phyloP scores from a whole-genome alignment of 2,113 vertebrate species.

The Azemiops feae region DNA sequence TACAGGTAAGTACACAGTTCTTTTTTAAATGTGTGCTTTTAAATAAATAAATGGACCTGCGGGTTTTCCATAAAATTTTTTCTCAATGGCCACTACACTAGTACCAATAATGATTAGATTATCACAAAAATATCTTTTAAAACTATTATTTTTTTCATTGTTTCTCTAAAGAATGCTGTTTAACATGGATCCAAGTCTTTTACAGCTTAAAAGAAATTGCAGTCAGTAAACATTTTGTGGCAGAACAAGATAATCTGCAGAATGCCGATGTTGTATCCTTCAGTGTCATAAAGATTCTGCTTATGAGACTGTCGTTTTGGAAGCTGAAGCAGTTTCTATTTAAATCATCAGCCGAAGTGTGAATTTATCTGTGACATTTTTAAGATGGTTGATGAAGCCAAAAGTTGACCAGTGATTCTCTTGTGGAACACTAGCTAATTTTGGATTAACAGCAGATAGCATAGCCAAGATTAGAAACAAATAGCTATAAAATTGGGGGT shows the following conservation, averaged over 20 bases:
- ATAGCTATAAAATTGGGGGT: conserved; percentile 7
- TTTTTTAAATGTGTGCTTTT: background rate
- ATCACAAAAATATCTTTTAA: background rate
- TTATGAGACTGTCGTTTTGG: conserved; percentile 46
- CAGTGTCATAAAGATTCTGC: conserved; percentile 46
- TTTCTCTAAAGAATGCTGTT: background rate
- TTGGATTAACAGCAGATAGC: conserved; percentile 55
- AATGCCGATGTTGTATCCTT: conserved; percentile 47
- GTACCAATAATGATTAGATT: background rate
- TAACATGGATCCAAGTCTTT: conserved; percentile 26
- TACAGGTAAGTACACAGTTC: background rate
- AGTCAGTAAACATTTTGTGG: conserved; percentile 34
- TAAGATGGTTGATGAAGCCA: conserved; percentile 56
- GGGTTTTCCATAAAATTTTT: background rate
- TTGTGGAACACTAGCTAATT: conserved; percentile 55
- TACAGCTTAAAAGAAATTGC: conserved; percentile 21
- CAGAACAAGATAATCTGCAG: conserved; percentile 43
- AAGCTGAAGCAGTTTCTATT: conserved; percentile 64
- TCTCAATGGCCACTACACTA: background rate
- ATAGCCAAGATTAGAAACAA: conserved; percentile 42
- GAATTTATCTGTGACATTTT: conserved; percentile 68
- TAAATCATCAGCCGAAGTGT: conserved; percentile 64
- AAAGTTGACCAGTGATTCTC: conserved; percentile 59
- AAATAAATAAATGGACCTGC: background rate
- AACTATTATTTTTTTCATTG: background rate